Evolutionary conservation across 2,888 invertebrate species (phyloP).

Genomic region (Bedellia somnulentella): DNA sequence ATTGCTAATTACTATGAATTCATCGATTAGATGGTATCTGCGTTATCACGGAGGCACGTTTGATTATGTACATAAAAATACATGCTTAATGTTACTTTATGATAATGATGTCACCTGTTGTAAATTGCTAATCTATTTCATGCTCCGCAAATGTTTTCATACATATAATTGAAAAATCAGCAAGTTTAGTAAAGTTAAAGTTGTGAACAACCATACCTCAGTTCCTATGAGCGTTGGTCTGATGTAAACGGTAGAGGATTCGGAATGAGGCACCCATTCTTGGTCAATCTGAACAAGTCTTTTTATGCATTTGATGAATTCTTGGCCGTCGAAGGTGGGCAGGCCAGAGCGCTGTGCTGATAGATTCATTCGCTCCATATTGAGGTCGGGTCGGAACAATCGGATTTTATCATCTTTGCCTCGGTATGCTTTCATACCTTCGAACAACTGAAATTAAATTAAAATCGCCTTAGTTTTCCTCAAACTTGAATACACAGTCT

Average conservation of each 20-base stretch:
- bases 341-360: constrained; percentile 84
- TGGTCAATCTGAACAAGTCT: constrained; percentile 89
- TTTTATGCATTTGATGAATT: constrained; percentile 82
- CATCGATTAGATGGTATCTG: too few species aligned
- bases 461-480: background rate
- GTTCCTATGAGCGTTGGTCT: constrained; percentile 95
- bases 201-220: constrained; percentile 82
- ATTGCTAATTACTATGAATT: too few species aligned
- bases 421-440: constrained; percentile 97
- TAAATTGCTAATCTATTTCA: too few species aligned
- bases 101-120: too few species aligned
- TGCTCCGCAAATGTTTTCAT: too few species aligned
- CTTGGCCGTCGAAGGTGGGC: constrained; percentile 85
- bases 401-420: constrained; percentile 90
- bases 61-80: too few species aligned
- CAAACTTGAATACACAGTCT: background rate
- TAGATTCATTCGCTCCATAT: constrained; percentile 90
- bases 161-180: too few species aligned
- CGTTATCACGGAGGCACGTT: too few species aligned
- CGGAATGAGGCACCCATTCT: constrained; percentile 96
- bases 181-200: too few species aligned
- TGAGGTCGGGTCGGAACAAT: constrained; percentile 92
- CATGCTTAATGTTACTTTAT: too few species aligned
- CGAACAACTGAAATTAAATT: constrained; percentile 75
- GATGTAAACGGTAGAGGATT: constrained; percentile 90